Base-by-base conservation (phyloP, 2,797 vertebrate genomes). In the Betta splendens region DNA sequence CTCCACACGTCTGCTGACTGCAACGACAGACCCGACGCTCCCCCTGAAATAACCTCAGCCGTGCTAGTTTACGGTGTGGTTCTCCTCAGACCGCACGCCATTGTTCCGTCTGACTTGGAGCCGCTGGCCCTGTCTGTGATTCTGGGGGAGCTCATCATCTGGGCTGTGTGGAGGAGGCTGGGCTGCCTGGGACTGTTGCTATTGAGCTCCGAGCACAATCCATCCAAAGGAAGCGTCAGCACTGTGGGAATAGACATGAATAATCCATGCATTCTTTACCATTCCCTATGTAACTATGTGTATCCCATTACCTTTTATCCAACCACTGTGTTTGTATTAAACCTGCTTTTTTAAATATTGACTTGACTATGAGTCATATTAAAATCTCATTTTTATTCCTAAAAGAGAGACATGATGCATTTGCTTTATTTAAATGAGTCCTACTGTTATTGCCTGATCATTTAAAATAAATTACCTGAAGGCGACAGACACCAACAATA, bases 181-280 rank as follows among this genome's bases (percentile, higher is more conserved):
- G 50, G 70, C 69, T 86, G 79, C 74, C 78, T 81, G 73, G 75
- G 75, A 84, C 79, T 88, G 89, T 85, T 85, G 75, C 79, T 89
- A 91, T 87, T 86, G 89, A 92, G 86, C 91, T 85, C 63, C 52
- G 13, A 85, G 90, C 88, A 64, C 80, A 85, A 90, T 86, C 87
- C 90, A 91, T 92, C 91, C 93, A 89, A 85, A 72, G 72, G 72
- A 87, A 77, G 69, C 78, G 81, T 84, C 87, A 84, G 72, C 80
- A 87, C 79, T 87, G 74, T 84, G 87, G 84, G 87, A 88, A 90
- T 83, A 85, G 71, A 61, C 86, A 92, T 92, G 87, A 92, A 93
- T 93, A 92, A 92, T 91, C 87, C 83, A 92, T 92, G 88, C 64
- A 84, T 74, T 80, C 84, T 86, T 85, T 87, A 82, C 79, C 61